These are phyloP conservation scores for Stomorhina lunata DNA, from an alignment of 2,888 invertebrate species.

Conservation along the genomic window DNA sequence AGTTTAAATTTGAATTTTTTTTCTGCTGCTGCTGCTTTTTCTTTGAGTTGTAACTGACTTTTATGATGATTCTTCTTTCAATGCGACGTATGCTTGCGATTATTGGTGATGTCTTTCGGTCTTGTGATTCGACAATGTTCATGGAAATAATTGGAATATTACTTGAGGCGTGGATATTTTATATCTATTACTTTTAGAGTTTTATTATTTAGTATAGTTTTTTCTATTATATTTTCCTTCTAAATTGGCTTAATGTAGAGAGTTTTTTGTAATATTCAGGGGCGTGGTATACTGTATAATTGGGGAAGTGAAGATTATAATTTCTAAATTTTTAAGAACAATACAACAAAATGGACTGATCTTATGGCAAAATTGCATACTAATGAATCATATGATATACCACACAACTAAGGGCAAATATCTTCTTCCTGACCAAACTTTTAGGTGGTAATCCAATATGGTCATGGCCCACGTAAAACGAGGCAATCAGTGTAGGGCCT, in stretches of 20 bases:
- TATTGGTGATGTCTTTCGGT: conserved; percentile 5
- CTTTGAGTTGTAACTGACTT: background rate
- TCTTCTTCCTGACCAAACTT: too few species aligned
- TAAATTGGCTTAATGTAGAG: conserved; percentile 56
- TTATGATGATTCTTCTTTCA: conserved; percentile 6
- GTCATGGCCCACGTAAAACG: too few species aligned
- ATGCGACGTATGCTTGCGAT: conserved; percentile 36
- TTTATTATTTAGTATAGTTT: conserved; percentile 48
- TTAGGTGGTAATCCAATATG: too few species aligned
- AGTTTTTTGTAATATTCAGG: conserved; percentile 11
- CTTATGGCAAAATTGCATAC: too few species aligned
- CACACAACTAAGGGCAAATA: too few species aligned
- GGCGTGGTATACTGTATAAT: background rate
- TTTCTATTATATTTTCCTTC: conserved; percentile 30
- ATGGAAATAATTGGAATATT: conserved; percentile 60
- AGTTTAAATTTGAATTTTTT: background rate
- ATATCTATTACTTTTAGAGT: conserved; percentile 46
- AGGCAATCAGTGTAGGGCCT: too few species aligned
- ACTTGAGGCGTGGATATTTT: conserved; percentile 61
- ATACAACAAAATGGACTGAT: too few species aligned
- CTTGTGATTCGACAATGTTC: conserved; percentile 56
- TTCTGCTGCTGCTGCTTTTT: background rate
- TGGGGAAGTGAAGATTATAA: background rate
- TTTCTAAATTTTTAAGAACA: too few species aligned
- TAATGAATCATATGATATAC: too few species aligned